Evolutionary conservation across 2,113 vertebrate species (phyloP).

Genomic region (Trogon surrucura): DNA sequence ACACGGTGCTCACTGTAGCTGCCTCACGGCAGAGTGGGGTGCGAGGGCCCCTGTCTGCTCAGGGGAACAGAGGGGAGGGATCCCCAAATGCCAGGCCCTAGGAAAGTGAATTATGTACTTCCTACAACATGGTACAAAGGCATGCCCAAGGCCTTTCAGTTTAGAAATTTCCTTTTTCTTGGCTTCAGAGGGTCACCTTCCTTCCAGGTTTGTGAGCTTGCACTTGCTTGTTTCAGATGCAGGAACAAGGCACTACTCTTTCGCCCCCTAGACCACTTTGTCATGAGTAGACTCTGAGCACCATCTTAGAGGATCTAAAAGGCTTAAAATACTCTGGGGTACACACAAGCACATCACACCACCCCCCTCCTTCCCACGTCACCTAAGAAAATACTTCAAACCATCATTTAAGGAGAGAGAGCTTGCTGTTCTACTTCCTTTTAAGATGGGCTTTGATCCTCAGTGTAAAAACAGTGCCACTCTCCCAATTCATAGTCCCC

Average conservation of each 20-base stretch:
- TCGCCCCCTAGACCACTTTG: neutral
- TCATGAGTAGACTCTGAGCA: neutral
- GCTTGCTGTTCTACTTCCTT: neutral
- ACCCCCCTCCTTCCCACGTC: neutral
- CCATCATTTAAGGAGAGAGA: neutral
- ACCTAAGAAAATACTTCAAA: neutral
- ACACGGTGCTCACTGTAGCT: rapidly evolving
- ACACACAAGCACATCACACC: neutral
- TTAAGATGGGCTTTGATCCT: neutral
- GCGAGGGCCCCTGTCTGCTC: rapidly evolving
- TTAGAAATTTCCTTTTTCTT: neutral
- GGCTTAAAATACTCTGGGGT: neutral
- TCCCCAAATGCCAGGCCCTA: neutral
- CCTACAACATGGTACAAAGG: neutral
- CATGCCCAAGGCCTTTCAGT: neutral
- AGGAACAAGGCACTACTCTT: neutral
- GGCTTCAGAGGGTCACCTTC: neutral
- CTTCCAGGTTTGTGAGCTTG: neutral
- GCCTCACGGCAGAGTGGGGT: rapidly evolving
- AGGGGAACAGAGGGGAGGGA: neutral
- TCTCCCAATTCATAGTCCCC: neutral
- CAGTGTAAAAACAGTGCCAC: neutral
- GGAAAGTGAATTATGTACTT: neutral
- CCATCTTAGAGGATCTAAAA: neutral
- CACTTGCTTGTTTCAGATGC: neutral